These are phyloP conservation scores for Philopotamus ludificatus DNA, from an alignment of 1,140 invertebrate species.

Conservation along the genomic window DNA sequence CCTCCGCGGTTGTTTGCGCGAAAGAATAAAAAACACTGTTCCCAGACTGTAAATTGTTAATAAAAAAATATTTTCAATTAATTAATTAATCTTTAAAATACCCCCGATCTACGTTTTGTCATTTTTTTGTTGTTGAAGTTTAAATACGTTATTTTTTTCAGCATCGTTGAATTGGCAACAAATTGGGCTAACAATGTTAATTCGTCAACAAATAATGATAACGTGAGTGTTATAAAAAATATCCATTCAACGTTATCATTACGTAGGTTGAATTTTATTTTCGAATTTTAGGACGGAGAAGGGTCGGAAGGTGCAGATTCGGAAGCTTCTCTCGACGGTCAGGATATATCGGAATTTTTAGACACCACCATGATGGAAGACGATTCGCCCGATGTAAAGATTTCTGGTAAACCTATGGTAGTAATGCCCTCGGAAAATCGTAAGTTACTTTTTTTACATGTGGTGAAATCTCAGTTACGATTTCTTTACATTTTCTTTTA, in stretches of 20 bases:
- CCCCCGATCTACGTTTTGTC: no score
- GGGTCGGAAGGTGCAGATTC: conserved; percentile 33
- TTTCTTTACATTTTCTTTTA: neutral
- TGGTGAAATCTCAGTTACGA: neutral
- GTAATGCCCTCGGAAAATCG: neutral
- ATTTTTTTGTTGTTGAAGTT: neutral
- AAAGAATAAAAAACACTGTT: no score
- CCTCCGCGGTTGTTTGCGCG: no score
- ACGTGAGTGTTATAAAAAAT: no score
- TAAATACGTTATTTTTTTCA: neutral
- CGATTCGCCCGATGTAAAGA: conserved; percentile 19
- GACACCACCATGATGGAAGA: conserved; percentile 40
- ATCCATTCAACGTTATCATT: no score
- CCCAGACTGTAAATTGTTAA: no score
- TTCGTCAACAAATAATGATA: neutral
- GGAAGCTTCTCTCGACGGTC: conserved; percentile 35
- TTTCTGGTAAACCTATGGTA: neutral
- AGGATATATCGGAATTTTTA: conserved; percentile 40
- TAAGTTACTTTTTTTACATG: neutral
- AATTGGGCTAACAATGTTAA: conserved; percentile 11
- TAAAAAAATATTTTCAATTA: no score
- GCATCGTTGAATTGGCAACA: conserved; percentile 5
- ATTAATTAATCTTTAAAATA: no score
- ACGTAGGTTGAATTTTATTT: neutral
- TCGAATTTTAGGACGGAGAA: conserved; percentile 10